Evolutionary conservation across 2,113 vertebrate genomes (phyloP).

Genomic region (Alethe diademata): DNA sequence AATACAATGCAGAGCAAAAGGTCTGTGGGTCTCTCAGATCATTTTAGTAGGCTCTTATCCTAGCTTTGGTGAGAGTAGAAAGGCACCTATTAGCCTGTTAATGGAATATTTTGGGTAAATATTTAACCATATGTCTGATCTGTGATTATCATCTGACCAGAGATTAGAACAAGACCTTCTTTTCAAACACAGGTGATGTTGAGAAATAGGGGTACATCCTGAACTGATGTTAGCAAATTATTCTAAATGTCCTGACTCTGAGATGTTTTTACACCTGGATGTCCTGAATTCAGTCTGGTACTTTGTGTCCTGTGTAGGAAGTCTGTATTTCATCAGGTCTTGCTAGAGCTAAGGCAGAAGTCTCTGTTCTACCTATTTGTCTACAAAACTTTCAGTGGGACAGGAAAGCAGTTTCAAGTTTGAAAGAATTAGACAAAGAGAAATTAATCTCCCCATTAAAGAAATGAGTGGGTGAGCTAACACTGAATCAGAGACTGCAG

Average conservation of each 20-base stretch:
- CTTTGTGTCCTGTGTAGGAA: background rate
- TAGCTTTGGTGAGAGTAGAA: background rate
- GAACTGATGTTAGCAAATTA: background rate
- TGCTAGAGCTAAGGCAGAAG: background rate
- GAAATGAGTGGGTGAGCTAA: background rate
- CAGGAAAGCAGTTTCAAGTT: background rate
- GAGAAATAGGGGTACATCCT: background rate
- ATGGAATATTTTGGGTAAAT: background rate
- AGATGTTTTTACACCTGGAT: background rate
- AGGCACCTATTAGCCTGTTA: background rate
- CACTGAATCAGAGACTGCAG: background rate
- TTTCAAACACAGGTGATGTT: background rate
- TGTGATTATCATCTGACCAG: background rate
- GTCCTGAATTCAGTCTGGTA: background rate
- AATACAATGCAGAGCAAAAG: background rate
- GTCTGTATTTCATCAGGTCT: background rate
- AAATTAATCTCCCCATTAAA: background rate
- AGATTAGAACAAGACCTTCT: background rate
- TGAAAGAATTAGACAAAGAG: background rate
- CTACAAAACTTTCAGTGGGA: background rate
- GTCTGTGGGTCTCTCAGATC: background rate
- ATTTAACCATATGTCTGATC: background rate
- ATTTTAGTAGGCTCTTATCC: background rate
- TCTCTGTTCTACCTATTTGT: background rate
- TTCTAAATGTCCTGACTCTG: background rate